Conservation (phyloP, 2,888 invertebrate species). For the Mythimna impura region DNA sequence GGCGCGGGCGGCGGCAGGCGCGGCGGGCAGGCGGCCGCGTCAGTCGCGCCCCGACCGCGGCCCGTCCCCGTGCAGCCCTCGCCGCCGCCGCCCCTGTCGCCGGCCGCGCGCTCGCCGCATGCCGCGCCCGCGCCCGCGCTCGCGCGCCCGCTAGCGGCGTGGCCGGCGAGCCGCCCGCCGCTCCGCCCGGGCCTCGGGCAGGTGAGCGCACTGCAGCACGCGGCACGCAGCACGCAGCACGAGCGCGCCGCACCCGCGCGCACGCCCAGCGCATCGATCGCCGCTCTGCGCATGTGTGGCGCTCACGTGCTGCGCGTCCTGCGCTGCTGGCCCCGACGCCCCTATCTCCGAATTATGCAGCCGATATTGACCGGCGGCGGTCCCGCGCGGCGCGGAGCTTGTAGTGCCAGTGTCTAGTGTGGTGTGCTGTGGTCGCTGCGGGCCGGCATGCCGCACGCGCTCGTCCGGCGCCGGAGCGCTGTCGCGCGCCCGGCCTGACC, state of each 20-base stretch:
- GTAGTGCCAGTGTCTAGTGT: constrained; percentile 29
- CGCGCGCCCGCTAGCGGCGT: constrained; percentile 81
- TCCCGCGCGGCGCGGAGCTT: constrained; percentile 24
- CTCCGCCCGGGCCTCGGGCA: constrained; percentile 70
- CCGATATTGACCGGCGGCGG: constrained; percentile 56
- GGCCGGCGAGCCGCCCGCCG: constrained; percentile 76
- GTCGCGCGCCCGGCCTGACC: not conserved
- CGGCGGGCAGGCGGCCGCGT: constrained; percentile 62
- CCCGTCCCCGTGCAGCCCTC: constrained; percentile 73
- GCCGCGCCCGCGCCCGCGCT: constrained; percentile 78
- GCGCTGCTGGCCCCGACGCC: constrained; percentile 45
- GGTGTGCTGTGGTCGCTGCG: constrained; percentile 12
- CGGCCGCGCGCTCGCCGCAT: constrained; percentile 81
- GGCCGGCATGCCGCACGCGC: constrained; percentile 8
- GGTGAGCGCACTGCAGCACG: constrained; percentile 69
- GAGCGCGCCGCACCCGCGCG: constrained; percentile 42
- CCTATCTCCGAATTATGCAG: constrained; percentile 47
- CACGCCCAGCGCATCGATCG: constrained; percentile 52
- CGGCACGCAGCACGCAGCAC: constrained; percentile 62
- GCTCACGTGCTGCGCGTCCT: constrained; percentile 56
- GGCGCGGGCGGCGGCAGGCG: constrained; percentile 54
- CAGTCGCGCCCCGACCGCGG: constrained; percentile 83
- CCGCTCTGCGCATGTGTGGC: constrained; percentile 53
- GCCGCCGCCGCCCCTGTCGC: constrained; percentile 76
- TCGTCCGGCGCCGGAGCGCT: constrained; percentile 4